These are phyloP conservation scores for Cetoscarus ocellatus DNA, from an alignment of 2,797 vertebrate genomes.

Conservation along the genomic window DNA sequence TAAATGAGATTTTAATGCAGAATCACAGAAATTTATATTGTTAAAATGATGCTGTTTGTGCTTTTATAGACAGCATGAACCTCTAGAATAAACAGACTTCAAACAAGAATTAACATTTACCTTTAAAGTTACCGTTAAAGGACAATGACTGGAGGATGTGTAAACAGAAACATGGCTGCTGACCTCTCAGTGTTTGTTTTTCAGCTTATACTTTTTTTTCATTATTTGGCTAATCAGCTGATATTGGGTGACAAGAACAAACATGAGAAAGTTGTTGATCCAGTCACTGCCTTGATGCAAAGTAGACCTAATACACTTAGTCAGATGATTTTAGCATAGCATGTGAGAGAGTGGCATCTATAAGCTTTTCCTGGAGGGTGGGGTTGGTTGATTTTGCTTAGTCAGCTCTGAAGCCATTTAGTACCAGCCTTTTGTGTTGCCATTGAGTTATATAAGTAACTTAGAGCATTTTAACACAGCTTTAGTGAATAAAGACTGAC, in stretches of 20 bases:
- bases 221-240: background rate
- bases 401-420: constrained; percentile 28
- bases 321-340: constrained; percentile 1
- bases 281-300: background rate
- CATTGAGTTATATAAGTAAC: background rate
- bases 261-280: background rate
- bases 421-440: background rate
- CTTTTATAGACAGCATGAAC: background rate
- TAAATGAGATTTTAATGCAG: background rate
- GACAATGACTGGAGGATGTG: no score
- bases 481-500: background rate
- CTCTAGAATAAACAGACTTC: background rate
- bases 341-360: background rate
- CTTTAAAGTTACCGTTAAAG: background rate
- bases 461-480: background rate
- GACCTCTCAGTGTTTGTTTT: background rate
- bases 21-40: background rate
- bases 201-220: background rate
- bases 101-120: background rate
- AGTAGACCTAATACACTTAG: background rate
- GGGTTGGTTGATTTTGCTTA: constrained; percentile 3
- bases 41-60: background rate
- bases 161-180: no score
- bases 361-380: constrained; percentile 6
- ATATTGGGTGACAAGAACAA: background rate